Conservation (phyloP, 2,113 vertebrate species). For the Dromiciops gliroides region DNA sequence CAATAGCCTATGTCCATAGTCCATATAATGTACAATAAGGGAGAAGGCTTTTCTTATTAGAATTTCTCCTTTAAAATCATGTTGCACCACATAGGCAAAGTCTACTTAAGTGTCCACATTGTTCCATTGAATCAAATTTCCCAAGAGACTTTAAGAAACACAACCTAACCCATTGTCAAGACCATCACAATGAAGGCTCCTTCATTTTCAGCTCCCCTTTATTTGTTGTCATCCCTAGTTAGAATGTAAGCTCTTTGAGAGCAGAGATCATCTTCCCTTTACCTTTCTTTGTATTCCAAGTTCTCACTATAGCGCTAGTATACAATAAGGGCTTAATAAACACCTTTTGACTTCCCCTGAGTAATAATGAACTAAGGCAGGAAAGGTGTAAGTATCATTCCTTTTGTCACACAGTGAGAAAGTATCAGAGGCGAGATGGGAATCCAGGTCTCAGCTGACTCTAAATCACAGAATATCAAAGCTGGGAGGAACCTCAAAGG, state of each 20-base stretch:
- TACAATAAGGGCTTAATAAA: not conserved
- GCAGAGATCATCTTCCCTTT: not conserved
- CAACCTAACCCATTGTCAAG: slow-evolving; percentile 83
- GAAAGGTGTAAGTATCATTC: not conserved
- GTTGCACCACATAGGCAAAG: slow-evolving; percentile 82
- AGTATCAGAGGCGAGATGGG: not conserved
- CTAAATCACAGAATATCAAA: not conserved
- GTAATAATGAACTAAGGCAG: not conserved
- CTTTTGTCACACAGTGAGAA: not conserved
- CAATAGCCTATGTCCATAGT: too few relatives aligned
- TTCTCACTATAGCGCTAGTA: not conserved
- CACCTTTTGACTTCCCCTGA: not conserved
- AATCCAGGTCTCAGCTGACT: not conserved
- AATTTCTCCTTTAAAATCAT: slow-evolving; percentile 84
- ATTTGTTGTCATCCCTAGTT: not conserved
- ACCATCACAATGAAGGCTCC: not conserved
- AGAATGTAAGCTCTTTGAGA: not conserved
- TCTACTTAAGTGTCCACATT: slow-evolving; percentile 85
- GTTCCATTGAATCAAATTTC: slow-evolving; percentile 85
- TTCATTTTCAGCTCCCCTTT: not conserved
- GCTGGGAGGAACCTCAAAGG: not conserved
- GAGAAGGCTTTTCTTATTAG: slow-evolving; percentile 84
- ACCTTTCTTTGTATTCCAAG: not conserved
- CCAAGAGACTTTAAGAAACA: slow-evolving; percentile 86
- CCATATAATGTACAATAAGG: slow-evolving; percentile 85